A percentile compares a stretch with the other conserved stretches of the same genome.
Evolutionary conservation across 2,797 vertebrate species (phyloP).

Genomic region (Poecilia gillii): DNA sequence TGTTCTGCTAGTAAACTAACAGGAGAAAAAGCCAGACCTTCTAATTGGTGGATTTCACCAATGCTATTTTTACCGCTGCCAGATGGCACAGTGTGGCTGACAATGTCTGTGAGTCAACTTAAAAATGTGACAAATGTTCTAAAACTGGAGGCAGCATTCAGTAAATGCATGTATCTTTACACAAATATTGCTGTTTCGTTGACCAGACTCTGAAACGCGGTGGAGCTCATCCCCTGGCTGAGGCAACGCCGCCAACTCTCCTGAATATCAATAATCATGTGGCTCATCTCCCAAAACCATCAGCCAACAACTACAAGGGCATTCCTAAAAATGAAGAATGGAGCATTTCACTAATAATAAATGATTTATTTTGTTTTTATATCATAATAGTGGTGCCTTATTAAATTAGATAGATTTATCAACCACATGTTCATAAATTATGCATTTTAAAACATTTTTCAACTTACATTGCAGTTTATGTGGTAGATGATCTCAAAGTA

Average conservation of each 20-base stretch:
- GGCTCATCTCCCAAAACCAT: conserved; percentile 61
- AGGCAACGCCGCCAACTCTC: conserved; percentile 51
- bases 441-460: background rate
- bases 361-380: background rate
- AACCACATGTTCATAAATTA: background rate
- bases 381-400: background rate
- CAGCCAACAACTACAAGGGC: conserved; percentile 2
- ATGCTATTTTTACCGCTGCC: background rate
- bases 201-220: conserved; percentile 50
- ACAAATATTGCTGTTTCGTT: conserved; percentile 6
- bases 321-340: background rate
- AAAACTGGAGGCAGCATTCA: conserved; percentile 16
- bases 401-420: background rate
- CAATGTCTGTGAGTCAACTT: conserved; percentile 12
- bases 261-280: conserved; percentile 70
- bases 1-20: background rate
- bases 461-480: background rate
- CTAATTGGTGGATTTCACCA: background rate
- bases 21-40: background rate
- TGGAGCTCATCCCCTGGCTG: conserved; percentile 72
- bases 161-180: conserved; percentile 10
- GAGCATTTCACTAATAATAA: background rate
- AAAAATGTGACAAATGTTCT: conserved; percentile 27
- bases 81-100: conserved; percentile 18
- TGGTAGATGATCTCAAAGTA: background rate